Evolutionary conservation across 2,797 vertebrate genomes (phyloP).

Genomic region (Orientallactaga sibirica): DNA sequence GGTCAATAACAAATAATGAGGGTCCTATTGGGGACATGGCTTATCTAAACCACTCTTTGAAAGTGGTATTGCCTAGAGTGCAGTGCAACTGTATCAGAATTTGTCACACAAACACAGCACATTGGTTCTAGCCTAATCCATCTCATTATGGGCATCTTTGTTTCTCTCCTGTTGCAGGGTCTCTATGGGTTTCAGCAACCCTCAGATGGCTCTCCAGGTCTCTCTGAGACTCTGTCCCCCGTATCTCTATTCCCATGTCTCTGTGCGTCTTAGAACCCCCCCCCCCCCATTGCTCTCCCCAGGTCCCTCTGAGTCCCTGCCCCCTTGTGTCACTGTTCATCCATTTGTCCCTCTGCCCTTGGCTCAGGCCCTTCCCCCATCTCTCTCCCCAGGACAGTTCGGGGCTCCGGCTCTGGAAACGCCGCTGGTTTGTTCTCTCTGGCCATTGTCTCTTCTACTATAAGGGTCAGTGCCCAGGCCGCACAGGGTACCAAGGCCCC

Average conservation of each 20-base stretch:
- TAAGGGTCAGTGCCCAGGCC: slow-evolving; percentile 89
- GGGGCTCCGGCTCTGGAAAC: slow-evolving; percentile 95
- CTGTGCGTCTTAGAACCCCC: not conserved
- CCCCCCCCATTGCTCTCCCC: too few species aligned
- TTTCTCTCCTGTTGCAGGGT: not conserved
- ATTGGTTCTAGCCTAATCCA: not conserved
- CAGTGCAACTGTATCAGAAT: not conserved
- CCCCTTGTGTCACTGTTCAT: not conserved
- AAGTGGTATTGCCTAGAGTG: not conserved
- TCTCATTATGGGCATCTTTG: not conserved
- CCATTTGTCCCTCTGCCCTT: not conserved
- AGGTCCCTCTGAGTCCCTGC: not conserved
- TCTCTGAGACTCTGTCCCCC: too few species aligned
- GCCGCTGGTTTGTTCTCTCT: slow-evolving; percentile 96
- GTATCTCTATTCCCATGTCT: too few species aligned
- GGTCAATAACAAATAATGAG: not conserved
- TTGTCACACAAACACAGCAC: too few species aligned
- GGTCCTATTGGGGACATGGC: not conserved
- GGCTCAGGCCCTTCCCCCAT: not conserved
- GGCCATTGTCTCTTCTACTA: slow-evolving; percentile 96
- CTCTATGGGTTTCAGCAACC: too few species aligned
- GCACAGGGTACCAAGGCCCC: not conserved
- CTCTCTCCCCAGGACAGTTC: slow-evolving; percentile 92
- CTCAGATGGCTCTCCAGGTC: too few species aligned
- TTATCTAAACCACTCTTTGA: not conserved